Base-by-base conservation (phyloP, 2,888 invertebrate species). In the Acutogordius australiensis region DNA sequence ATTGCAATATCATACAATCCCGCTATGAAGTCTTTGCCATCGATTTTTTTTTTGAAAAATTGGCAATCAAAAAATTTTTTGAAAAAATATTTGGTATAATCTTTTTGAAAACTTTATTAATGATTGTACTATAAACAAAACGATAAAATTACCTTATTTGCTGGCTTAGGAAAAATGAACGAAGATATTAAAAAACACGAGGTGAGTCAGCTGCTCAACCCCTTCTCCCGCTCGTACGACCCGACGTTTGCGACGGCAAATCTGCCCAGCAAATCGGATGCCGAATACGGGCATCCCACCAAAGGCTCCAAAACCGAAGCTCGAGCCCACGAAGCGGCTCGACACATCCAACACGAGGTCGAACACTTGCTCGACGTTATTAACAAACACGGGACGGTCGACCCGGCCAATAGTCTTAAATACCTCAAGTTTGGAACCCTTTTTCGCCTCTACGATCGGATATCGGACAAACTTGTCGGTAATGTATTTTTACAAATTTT, bases 81-180 rank as follows among this genome's bases (percentile, higher is more conserved):
- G n/a, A n/a, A n/a, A n/a, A n/a, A n/a, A n/a, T n/a, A n/a, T n/a
- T n/a, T n/a, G n/a, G n/a, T n/a, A n/a, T n/a, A n/a, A n/a, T n/a
- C n/a, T n/a, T n/a, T n/a, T n/a, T n/a, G n/a, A n/a, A n/a, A n/a
- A n/a, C n/a, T n/a, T n/a, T n/a, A n/a, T n/a, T n/a, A n/a, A n/a
- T n/a, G n/a, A n/a, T n/a, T n/a, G n/a, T n/a, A n/a, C n/a, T n/a
- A n/a, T n/a, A n/a, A n/a, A n/a, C n/a, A n/a, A n/a, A n/a, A n/a
- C n/a, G n/a, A n/a, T n/a, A n/a, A n/a, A n/a, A n/a, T n/a, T n/a
- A n/a, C n/a, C n/a, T n/a, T n/a, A n/a, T n/a, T n/a, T n/a, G n/a
- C n/a, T n/a, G n/a, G n/a, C n/a, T n/a, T 51, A 21, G 51, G 51
- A 8, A 51, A 51, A 51, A n/a, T 51, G 4, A 51, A 51, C 23